A percentile compares a stretch with the other conserved stretches of the same genome.
phyloP scores from a whole-genome alignment of 2,797 vertebrate genomes.

The Myiotriccus ornatus region DNA sequence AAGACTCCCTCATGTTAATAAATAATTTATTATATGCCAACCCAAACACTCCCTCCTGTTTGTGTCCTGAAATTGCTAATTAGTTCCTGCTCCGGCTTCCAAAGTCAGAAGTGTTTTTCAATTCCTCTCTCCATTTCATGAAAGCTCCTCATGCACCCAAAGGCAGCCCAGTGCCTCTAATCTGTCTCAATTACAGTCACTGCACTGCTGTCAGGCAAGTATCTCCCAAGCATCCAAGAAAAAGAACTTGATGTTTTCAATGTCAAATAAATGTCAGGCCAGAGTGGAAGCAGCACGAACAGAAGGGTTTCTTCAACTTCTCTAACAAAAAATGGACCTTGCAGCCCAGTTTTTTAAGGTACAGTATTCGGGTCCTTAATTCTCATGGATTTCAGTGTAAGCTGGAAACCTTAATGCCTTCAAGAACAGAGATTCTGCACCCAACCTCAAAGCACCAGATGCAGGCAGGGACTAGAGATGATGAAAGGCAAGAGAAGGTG shows the following conservation, averaged over 20 bases:
- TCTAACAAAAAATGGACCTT: background rate
- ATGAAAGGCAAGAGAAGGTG: background rate
- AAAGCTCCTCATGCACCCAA: slow-evolving; percentile 24
- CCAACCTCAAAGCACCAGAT: background rate
- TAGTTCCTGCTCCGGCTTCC: slow-evolving; percentile 43
- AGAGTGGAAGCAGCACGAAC: background rate
- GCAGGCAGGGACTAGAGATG: background rate
- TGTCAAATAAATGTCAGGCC: slow-evolving; percentile 42
- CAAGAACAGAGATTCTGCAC: background rate
- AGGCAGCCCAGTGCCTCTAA: slow-evolving; percentile 45
- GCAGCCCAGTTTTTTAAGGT: background rate
- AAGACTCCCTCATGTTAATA: slow-evolving; percentile 1
- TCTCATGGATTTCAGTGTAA: background rate
- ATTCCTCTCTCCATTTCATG: background rate
- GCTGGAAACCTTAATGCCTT: background rate
- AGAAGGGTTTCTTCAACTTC: background rate
- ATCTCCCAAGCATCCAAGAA: background rate
- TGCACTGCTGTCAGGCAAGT: slow-evolving; percentile 43
- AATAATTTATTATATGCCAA: background rate
- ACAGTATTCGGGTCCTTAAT: background rate
- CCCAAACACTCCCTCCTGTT: slow-evolving; percentile 15
- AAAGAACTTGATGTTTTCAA: slow-evolving; percentile 17
- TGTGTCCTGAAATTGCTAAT: slow-evolving; percentile 56
- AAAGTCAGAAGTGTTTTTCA: background rate
- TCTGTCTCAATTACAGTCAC: slow-evolving; percentile 47